Evolutionary conservation across 2,888 invertebrate genomes (phyloP).

Genomic region (Erynnis tages): DNA sequence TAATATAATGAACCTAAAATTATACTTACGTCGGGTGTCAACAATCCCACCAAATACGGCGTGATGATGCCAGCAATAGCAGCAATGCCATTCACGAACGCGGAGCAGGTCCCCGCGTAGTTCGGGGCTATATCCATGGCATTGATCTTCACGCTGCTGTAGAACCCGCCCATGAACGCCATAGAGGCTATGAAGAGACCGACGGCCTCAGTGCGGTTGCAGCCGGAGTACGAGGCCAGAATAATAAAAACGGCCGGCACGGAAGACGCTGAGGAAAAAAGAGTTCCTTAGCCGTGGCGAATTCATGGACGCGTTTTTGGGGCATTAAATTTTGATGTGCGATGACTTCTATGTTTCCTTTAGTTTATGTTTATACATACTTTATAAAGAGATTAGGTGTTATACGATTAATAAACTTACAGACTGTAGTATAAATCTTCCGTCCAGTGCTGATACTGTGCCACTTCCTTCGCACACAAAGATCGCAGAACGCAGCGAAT

Average conservation of each 20-base stretch:
- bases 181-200: conserved; percentile 82
- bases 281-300: conserved; percentile 40
- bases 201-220: conserved; percentile 71
- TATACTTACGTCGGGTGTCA: conserved; percentile 82
- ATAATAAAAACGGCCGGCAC: conserved; percentile 83
- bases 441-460: conserved; percentile 81
- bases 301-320: conserved; percentile 37
- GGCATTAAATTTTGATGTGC: not conserved
- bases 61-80: conserved; percentile 83
- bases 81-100: conserved; percentile 83
- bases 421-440: conserved; percentile 85
- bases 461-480: conserved; percentile 80
- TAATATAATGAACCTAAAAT: not conserved
- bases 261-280: conserved; percentile 77
- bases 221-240: conserved; percentile 83
- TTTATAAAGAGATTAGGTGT: too few species aligned
- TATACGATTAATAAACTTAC: conserved; percentile 66
- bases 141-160: conserved; percentile 85
- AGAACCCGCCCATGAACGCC: conserved; percentile 86
- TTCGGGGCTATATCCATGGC: conserved; percentile 84
- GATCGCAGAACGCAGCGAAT: conserved; percentile 85
- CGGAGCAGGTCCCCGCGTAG: conserved; percentile 84
- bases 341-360: not conserved
- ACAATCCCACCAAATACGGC: conserved; percentile 81
- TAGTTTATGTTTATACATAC: too few species aligned